Base-by-base conservation (phyloP, 2,797 vertebrate species). In the Sitta carolinensis region DNA sequence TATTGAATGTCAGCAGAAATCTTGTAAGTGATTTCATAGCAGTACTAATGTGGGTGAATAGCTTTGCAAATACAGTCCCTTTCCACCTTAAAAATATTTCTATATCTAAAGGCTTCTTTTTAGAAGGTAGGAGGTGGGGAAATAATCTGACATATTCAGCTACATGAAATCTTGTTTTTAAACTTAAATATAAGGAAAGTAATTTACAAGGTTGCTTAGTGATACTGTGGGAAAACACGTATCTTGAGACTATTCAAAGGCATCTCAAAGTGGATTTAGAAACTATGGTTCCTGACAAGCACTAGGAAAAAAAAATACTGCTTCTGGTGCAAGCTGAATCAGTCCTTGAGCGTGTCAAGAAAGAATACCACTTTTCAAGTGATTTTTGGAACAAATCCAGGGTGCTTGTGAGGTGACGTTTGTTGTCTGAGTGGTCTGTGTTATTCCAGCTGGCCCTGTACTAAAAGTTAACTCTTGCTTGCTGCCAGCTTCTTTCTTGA, bases 351-450 rank as follows among this genome's bases (percentile, higher is more conserved):
- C 1, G 2, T 94, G 83, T 96, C 87, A 90, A 57, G 93, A 86
- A 96, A 96, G 95, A 96, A 95, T 95, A 96, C 94, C 90, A 96
- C 90, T 96, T 96, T 95, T 95, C 94, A 96, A 96, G 94, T 96
- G 94, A 95, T 84, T 95, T 96, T 95, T 96, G 96, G 96, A 96
- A 62, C 40, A 88, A 88, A 90, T 95, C 96, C 96, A 96, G 93
- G 85, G 96, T 94, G 80, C 96, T 96, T 95, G 80, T 96, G 96
- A 96, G 95, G 96, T 96, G 94, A 96, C 52, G 40, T 91, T 96
- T 96, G 93, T 96, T 96, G 96, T 95, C 94, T 96, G 87, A 96
- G 96, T 96, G 94, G 93, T 95, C 96, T 86, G 70, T 96, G 94
- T 96, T 96, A 42, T 95, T 96, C 94, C 95, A 96, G 95, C 96